Evolutionary conservation across 2,888 invertebrate genomes (phyloP), one percentile per base, ranked within the genome.

Genomic region (Trachelus iudaicus): DNA sequence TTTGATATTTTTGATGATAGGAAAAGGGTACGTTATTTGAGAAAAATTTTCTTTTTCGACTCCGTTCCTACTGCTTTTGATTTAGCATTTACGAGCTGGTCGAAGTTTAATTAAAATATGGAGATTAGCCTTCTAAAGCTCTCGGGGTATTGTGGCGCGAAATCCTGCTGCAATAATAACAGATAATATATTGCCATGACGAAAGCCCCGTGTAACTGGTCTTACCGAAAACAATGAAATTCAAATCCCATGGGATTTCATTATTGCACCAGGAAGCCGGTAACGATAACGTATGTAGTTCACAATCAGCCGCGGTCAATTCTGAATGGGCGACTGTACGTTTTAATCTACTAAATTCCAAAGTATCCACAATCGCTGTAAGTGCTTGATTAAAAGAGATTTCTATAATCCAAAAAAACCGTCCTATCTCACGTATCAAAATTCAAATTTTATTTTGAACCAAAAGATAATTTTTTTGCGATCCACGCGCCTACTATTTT

Each of bases 71-170:
- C 56, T 23, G 23, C 23, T 56, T 23, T 56, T 23, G 23, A 6
- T 56, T 56, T 9, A 56, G 9, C 56, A 23, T 56, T 56, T 56
- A 56, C 23, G 23, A 9, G 6, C 56, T 56, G 56, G 56, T 56
- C 71, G 31, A 71, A 56, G 71, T 90, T 90, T 90, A 90, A 90
- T 90, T 90, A 90, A 90, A 90, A 90, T 89, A 89, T 89, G 90
- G 88, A 90, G 90, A 90, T 90, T 88, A 89, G 86, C 79, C 77
- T 79, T 34, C 82, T 81, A 87, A 89, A 90, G 87, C 89, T 86
- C 56, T 56, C 56, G 23, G 56, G 78, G 83, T 85, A 89, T 89
- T 90, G 89, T 86, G 80, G 81, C 80, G 77, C 78, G 4, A 23
- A 35, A 34, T 35, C 13, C 68, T 56, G 86, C 89, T 89, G 88